Evolutionary conservation across 2,113 vertebrate genomes (phyloP).

Genomic region (Urocitellus parryii): DNA sequence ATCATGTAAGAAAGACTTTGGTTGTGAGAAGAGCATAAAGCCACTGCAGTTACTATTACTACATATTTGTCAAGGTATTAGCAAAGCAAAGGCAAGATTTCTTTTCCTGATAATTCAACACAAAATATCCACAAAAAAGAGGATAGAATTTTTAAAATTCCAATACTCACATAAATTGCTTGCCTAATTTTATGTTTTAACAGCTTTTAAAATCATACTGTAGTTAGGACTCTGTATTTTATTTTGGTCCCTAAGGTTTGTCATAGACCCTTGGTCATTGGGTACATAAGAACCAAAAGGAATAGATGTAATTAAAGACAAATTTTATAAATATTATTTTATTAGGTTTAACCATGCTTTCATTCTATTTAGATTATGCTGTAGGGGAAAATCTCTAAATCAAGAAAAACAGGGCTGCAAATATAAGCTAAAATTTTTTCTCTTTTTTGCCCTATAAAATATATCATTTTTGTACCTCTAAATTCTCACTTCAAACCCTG

Average conservation of each 20-base stretch:
- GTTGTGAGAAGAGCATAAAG: not conserved
- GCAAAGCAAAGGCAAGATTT: not conserved
- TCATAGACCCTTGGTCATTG: not conserved
- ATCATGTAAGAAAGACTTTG: not conserved
- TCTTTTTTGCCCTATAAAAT: not conserved
- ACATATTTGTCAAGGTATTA: not conserved
- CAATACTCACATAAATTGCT: not conserved
- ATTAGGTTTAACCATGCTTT: not conserved
- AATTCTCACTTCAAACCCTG: not conserved
- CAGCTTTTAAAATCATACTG: not conserved
- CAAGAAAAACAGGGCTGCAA: not conserved
- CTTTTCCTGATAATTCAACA: not conserved
- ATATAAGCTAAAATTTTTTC: not conserved
- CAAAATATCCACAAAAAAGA: not conserved
- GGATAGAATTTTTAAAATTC: not conserved
- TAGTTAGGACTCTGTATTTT: not conserved
- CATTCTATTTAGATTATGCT: not conserved
- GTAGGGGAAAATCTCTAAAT: not conserved
- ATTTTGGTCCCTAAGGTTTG: not conserved
- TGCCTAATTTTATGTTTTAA: not conserved
- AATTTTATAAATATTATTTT: not conserved
- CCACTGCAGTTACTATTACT: not conserved
- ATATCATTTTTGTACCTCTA: constrained; percentile 1
- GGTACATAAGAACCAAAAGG: not conserved
- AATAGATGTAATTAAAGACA: not conserved